Evolutionary conservation across 2,113 vertebrate genomes (phyloP).

Genomic region (Saimiri boliviensis): DNA sequence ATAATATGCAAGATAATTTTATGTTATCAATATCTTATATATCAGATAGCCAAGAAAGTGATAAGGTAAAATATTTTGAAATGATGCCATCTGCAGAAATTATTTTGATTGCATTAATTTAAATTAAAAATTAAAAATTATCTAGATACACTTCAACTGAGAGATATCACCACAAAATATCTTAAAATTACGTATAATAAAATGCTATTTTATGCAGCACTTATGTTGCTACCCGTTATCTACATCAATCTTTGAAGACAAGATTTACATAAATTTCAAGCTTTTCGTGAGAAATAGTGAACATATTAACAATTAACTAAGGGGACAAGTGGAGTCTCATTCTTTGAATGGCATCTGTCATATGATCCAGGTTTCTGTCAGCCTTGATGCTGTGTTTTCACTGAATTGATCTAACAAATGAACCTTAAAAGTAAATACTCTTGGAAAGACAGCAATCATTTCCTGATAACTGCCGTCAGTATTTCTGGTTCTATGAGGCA

Average conservation of each 20-base stretch:
- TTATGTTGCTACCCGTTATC: background rate
- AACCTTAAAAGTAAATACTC: constrained; percentile 36
- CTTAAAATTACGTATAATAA: background rate
- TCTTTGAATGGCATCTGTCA: background rate
- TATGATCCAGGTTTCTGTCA: background rate
- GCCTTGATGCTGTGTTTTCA: background rate
- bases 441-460: background rate
- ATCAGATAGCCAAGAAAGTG: background rate
- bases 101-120: background rate
- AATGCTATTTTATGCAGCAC: background rate
- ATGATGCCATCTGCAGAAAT: background rate
- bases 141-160: background rate
- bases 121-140: background rate
- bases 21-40: background rate
- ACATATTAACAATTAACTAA: background rate
- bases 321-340: background rate
- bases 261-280: background rate
- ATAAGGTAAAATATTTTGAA: constrained; percentile 39
- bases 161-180: background rate
- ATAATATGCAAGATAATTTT: background rate
- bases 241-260: background rate
- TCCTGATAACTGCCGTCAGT: background rate
- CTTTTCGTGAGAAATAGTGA: constrained; percentile 35
- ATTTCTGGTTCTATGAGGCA: background rate
- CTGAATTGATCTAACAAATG: background rate